A percentile compares a stretch with the other conserved stretches of the same genome.
Conservation (phyloP, 2,113 vertebrate species). For the Lepisosteus oculatus region DNA sequence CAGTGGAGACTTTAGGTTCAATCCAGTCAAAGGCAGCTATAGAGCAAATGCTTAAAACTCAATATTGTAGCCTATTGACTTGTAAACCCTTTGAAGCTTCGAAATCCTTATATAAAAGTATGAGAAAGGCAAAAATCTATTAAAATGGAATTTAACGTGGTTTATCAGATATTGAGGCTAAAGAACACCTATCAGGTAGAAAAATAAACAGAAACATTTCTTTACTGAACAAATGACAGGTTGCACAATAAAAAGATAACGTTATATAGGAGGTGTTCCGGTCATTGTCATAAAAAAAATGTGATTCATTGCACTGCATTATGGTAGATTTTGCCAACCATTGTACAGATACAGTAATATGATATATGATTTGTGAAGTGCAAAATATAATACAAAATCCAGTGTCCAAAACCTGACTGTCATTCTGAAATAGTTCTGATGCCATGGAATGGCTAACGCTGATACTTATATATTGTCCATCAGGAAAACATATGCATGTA, state of each 20-base stretch:
- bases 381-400: no score
- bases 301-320: no score
- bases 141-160: constrained; percentile 48
- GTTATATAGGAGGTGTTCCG: no score
- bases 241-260: constrained; percentile 26
- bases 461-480: no score
- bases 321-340: no score
- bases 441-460: no score
- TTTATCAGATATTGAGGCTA: constrained; percentile 34
- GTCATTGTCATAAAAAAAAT: no score
- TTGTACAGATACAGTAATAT: no score
- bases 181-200: constrained; percentile 27
- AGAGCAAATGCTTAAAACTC: constrained; percentile 30
- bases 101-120: constrained; percentile 28
- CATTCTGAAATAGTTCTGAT: no score
- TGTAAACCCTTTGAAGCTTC: constrained; percentile 35
- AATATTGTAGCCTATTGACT: constrained; percentile 32
- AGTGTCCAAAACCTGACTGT: no score
- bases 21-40: constrained; percentile 16
- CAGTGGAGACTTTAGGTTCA: constrained; percentile 20
- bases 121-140: constrained; percentile 36
- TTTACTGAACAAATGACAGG: constrained; percentile 25
- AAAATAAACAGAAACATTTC: constrained; percentile 8
- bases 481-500: no score
- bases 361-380: no score